Evolutionary conservation across 1,140 invertebrate genomes (phyloP).

Genomic region (Eubasilissa regina): DNA sequence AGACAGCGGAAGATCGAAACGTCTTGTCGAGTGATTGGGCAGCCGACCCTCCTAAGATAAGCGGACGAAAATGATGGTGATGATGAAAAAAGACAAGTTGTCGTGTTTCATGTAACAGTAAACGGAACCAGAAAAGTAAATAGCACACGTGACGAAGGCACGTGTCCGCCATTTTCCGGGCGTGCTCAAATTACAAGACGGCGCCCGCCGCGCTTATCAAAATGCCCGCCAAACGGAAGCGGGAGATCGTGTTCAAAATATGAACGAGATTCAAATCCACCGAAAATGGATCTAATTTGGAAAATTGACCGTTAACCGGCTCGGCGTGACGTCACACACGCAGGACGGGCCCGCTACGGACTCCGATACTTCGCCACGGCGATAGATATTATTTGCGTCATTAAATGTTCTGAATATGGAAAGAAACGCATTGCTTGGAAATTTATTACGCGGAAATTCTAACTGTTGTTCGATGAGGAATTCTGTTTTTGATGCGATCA

Average conservation of each 20-base stretch:
- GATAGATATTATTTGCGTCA: conserved; percentile 6
- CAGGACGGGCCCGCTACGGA: not conserved
- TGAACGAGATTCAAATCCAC: conserved; percentile 20
- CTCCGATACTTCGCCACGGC: conserved; percentile 1
- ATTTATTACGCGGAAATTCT: conserved; percentile 13
- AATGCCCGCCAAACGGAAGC: conserved; percentile 36
- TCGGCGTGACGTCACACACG: not conserved
- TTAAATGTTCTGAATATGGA: conserved; percentile 13
- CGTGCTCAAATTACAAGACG: conserved; percentile 37
- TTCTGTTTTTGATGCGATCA: not conserved
- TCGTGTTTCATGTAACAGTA: no score
- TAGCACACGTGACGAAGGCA: not conserved
- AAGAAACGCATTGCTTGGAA: conserved; percentile 9
- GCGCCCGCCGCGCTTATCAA: conserved; percentile 25
- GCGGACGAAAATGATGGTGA: no score
- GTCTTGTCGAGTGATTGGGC: no score
- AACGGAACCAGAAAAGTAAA: no score
- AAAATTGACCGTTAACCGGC: conserved; percentile 20
- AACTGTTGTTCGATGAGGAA: not conserved
- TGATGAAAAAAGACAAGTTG: no score
- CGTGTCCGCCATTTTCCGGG: conserved; percentile 24
- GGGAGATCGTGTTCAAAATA: conserved; percentile 30
- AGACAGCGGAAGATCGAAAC: no score
- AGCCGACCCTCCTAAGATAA: no score
- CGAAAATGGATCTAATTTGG: not conserved